Evolutionary conservation across 92 coral and sea anemone species (phyloP).

Genomic region (Parazoanthus darwini): DNA sequence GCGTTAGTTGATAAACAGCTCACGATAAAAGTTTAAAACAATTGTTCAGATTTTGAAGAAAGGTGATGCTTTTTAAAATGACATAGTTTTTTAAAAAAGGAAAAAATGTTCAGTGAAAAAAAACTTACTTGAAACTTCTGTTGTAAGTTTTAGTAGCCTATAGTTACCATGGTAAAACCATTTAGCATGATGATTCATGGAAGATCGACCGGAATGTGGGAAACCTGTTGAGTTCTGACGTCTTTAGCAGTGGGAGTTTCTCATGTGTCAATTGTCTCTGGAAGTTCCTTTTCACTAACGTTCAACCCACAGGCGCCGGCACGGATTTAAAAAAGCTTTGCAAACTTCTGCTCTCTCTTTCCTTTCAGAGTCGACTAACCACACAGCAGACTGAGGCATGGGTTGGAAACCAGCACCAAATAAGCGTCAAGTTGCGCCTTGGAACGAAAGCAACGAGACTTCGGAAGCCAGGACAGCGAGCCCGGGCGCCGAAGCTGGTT

Average conservation of each 20-base stretch:
- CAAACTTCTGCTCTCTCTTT: not conserved
- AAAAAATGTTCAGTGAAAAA: not conserved
- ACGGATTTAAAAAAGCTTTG: not conserved
- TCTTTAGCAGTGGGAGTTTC: not conserved
- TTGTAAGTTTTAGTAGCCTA: not conserved
- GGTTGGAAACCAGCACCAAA: constrained; percentile 35
- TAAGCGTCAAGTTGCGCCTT: constrained; percentile 14
- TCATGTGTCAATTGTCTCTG: not conserved
- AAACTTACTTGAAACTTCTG: too few relatives aligned
- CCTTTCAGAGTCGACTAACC: not conserved
- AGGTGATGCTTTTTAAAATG: too few relatives aligned
- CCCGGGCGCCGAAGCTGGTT: not conserved
- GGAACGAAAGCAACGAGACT: not conserved
- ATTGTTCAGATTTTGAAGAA: too few relatives aligned
- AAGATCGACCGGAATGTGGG: not conserved
- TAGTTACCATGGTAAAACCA: not conserved
- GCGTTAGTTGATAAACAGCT: not conserved
- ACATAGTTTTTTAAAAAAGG: too few relatives aligned
- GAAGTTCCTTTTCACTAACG: not conserved
- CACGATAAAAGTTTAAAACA: too few relatives aligned
- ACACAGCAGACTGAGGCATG: not conserved
- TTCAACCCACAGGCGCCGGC: not conserved
- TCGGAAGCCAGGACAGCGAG: not conserved
- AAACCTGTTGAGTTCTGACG: constrained; percentile 19
- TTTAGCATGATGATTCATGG: not conserved